A percentile compares a stretch with the other conserved stretches of the same genome.
Conservation (phyloP, 2,113 vertebrate species). For the Oreochromis aureus region DNA sequence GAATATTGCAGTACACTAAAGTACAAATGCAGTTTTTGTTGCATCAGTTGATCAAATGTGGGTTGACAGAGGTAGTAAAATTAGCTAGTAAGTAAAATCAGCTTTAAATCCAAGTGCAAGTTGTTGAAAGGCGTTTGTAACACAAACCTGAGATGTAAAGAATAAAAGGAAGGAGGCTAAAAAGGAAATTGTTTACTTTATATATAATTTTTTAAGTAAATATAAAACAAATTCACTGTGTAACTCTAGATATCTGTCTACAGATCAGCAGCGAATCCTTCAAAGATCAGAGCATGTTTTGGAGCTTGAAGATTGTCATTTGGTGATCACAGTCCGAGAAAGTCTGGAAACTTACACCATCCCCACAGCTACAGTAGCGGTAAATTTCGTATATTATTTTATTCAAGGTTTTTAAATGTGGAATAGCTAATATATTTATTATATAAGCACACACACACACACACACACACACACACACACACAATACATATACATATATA, state of each 20-base stretch:
- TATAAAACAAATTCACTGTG: neutral
- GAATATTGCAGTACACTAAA: neutral
- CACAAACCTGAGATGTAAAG: neutral
- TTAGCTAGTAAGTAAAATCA: neutral
- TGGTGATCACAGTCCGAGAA: neutral
- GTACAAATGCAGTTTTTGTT: neutral
- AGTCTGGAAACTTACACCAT: neutral
- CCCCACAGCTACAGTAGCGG: neutral
- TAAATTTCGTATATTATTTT: neutral
- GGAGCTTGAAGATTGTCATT: neutral
- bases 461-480: too few relatives aligned
- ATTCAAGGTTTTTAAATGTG: neutral
- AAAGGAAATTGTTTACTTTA: neutral
- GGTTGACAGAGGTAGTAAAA: neutral
- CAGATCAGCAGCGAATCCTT: conserved; percentile 31
- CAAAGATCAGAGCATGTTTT: too few relatives aligned
- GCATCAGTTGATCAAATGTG: neutral
- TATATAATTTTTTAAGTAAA: neutral
- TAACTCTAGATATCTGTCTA: neutral
- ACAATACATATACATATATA: too few relatives aligned
- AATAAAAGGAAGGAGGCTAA: neutral
- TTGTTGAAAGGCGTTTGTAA: neutral
- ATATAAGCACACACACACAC: neutral
- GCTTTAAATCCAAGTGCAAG: neutral
- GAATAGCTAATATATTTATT: neutral